A percentile compares a stretch with the other conserved stretches of the same genome.
Conservation (phyloP, 2,888 invertebrate genomes). For the Cerceris ruficornis region DNA sequence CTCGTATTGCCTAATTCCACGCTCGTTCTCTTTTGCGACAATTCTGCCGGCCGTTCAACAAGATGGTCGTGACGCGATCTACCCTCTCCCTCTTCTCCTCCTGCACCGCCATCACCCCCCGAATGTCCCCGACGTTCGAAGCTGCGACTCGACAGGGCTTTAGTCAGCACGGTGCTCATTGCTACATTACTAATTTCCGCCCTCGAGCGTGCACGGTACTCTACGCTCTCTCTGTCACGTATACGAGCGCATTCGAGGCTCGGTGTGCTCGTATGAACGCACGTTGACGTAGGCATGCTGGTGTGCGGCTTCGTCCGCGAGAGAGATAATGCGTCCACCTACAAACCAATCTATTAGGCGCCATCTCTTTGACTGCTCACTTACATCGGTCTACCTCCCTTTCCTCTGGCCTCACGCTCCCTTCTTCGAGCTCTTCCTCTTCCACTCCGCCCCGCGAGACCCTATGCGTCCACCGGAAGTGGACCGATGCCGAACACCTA, state of each 20-base stretch:
- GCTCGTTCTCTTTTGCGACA: conserved; percentile 42
- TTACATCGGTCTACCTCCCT: conserved; percentile 73
- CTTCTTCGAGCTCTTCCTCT: conserved; percentile 49
- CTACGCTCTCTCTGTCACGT: conserved; percentile 20
- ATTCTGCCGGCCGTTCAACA: conserved; percentile 52
- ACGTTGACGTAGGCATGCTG: conserved; percentile 47
- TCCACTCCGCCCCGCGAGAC: conserved; percentile 54
- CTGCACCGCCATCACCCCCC: conserved; percentile 29
- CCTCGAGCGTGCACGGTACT: conserved; percentile 65
- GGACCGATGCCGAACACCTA: conserved; percentile 74
- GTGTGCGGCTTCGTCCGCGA: conserved; percentile 64
- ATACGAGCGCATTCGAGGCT: neutral
- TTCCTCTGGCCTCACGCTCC: conserved; percentile 56
- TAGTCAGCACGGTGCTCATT: conserved; percentile 75
- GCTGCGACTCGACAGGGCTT: conserved; percentile 60
- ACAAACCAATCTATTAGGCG: conserved; percentile 82
- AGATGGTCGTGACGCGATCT: conserved; percentile 54
- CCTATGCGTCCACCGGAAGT: conserved; percentile 74
- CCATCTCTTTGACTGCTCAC: conserved; percentile 81
- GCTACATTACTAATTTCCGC: conserved; percentile 81
- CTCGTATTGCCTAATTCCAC: conserved; percentile 30
- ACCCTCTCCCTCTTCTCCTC: conserved; percentile 3
- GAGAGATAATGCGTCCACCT: conserved; percentile 81
- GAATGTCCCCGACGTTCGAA: conserved; percentile 37
- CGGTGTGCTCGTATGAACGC: conserved; percentile 42